Percentiles rank a stretch among this genome's conserved stretches.
These are phyloP conservation scores for Menidia beryllina DNA, from an alignment of 2,113 vertebrate species.

Conservation along the genomic window DNA sequence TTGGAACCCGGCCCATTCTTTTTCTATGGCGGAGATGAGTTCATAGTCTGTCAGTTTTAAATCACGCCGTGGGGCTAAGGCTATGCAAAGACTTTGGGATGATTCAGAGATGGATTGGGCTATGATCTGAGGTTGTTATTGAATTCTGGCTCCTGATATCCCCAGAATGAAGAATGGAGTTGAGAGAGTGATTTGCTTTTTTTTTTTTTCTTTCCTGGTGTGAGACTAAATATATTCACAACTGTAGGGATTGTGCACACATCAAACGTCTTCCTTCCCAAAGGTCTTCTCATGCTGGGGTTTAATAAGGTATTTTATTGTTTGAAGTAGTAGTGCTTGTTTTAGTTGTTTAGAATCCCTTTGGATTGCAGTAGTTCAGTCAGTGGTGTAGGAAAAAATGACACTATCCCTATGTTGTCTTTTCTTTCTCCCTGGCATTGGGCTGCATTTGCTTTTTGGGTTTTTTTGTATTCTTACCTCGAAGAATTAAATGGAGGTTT, in stretches of 20 bases:
- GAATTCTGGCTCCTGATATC: constrained; percentile 73
- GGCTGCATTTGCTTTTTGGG: constrained; percentile 24
- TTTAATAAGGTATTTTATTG: constrained; percentile 80
- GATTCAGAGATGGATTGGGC: constrained; percentile 73
- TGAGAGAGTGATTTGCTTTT: constrained; percentile 63
- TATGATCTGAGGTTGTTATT: constrained; percentile 73
- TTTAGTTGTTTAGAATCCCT: constrained; percentile 76
- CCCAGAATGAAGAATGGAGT: constrained; percentile 63
- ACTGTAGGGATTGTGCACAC: constrained; percentile 75
- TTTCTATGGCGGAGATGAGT: constrained; percentile 71
- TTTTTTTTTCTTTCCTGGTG: constrained; percentile 55
- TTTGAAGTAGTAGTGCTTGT: constrained; percentile 77
- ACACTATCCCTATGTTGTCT: constrained; percentile 51
- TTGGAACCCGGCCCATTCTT: constrained; percentile 72
- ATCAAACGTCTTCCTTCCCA: constrained; percentile 74
- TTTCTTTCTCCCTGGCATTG: constrained; percentile 17
- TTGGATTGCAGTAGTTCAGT: constrained; percentile 59
- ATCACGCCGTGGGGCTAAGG: constrained; percentile 69
- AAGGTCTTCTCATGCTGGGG: constrained; percentile 70
- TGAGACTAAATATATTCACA: constrained; percentile 74
- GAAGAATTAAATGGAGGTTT: constrained; percentile 31
- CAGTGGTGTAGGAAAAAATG: constrained; percentile 51
- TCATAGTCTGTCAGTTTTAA: constrained; percentile 73
- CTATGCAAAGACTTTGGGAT: constrained; percentile 72
- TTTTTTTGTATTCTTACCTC: constrained; percentile 24